Conservation (phyloP, 1,140 invertebrate species). For the Calycopis cecrops region DNA sequence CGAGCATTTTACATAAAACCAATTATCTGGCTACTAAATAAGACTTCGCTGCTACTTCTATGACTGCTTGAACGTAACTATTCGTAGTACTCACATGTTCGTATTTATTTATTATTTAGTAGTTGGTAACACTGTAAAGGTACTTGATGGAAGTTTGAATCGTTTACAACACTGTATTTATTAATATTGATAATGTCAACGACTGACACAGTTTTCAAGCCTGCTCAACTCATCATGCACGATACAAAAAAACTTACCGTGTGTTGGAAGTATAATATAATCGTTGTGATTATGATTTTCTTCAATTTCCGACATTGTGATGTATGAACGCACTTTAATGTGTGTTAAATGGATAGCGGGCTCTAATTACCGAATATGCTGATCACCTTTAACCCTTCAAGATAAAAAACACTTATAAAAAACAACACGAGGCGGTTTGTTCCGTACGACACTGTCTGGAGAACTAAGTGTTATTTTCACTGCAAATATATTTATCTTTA, state of each 20-base stretch:
- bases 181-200: neutral
- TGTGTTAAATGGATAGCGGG: neutral
- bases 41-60: too few relatives aligned
- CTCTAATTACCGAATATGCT: neutral
- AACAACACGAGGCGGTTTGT: slow-evolving; percentile 2
- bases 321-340: neutral
- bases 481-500: slow-evolving; percentile 15
- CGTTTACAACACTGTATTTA: neutral
- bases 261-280: neutral
- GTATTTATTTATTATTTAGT: neutral
- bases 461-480: slow-evolving; percentile 13
- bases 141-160: neutral
- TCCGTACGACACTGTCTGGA: slow-evolving; percentile 6
- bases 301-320: slow-evolving; percentile 10
- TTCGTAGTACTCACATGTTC: too few relatives aligned
- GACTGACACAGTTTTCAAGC: neutral
- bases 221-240: neutral
- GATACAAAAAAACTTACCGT: neutral
- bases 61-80: too few relatives aligned
- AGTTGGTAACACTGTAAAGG: neutral
- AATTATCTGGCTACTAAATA: too few relatives aligned
- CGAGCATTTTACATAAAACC: too few relatives aligned
- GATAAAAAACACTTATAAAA: neutral
- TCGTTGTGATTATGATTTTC: neutral
- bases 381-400: neutral